Base-by-base conservation (phyloP, 2,888 invertebrate species). In the Caenorhabditis sp. region DNA sequence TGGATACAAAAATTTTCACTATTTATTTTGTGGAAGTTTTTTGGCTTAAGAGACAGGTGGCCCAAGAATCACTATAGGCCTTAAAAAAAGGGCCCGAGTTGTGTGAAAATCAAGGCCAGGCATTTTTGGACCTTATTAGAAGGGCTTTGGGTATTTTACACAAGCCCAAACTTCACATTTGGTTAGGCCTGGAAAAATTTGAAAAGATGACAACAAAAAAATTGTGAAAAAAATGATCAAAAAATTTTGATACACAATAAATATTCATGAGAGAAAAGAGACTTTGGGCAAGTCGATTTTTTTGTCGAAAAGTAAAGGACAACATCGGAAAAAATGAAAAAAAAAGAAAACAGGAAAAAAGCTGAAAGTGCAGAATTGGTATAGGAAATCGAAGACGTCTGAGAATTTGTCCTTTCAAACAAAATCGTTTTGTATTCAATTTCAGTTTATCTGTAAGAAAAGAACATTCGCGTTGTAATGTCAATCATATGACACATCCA, bases 201-300 rank as follows among this genome's bases (percentile, higher is more conserved):
- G 43, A 62, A 62, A 62, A 53, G 36, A 27, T 12, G 62, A 31
- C 6, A 31, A 19, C 51, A 59, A 64, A 58, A 23, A 62, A 50
- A 24, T 24, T 57, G 63, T 31, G 63, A 17, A 43, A 43, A 43
- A 43, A 10, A 43, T 43, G 43, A 43, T 43, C 43, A 43, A 43
- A 43, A 43, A 43, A 43, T 3, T 3, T 10, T 43, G 43, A 43
- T 31, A 31, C 31, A 31, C 43, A 17, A 43, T 43, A 43, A 43
- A 43, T 43, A 43, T 43, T 43, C 43, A 43, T 43, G 43, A 43
- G 43, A 43, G 14, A 43, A 43, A 43, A 10, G 17, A 43, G 43
- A 43, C 43, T 14, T 54, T 54, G 4, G 6, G 10, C 2, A 26
- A 12, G 23, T 23, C 12, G 4, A 6, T 23, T 51, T 51, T 51